phyloP scores from a whole-genome alignment of 2,888 invertebrate genomes.

The Clunio marinus region DNA sequence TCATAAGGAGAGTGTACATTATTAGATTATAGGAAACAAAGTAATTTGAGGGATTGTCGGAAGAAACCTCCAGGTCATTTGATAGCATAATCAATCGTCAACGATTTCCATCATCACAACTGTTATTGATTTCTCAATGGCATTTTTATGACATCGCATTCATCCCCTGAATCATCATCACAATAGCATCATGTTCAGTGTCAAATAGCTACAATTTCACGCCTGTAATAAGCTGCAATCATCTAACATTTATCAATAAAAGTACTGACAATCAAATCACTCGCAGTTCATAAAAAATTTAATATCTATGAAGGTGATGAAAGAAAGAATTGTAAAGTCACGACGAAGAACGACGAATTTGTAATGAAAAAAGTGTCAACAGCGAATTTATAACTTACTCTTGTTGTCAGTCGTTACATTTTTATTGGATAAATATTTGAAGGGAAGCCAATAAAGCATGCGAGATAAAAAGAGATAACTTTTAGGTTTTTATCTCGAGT shows the following conservation, averaged over 20 bases:
- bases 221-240: not conserved
- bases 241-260: not conserved
- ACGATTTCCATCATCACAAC: not conserved
- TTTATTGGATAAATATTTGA: too few relatives aligned
- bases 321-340: too few relatives aligned
- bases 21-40: not conserved
- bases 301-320: too few relatives aligned
- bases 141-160: too few relatives aligned
- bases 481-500: too few relatives aligned
- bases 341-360: too few relatives aligned
- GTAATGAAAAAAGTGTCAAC: too few relatives aligned
- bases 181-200: not conserved
- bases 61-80: not conserved
- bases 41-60: not conserved
- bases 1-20: too few relatives aligned
- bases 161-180: not conserved
- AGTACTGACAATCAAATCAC: not conserved
- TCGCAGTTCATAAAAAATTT: not conserved
- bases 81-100: not conserved
- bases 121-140: not conserved
- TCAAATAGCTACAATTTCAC: not conserved
- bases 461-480: too few relatives aligned
- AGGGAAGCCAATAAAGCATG: too few relatives aligned
- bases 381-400: too few relatives aligned
- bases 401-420: too few relatives aligned